Percentiles rank a stretch among this genome's conserved stretches.
Evolutionary conservation across 2,888 invertebrate species (phyloP).

Genomic region (Microplitis manilae): DNA sequence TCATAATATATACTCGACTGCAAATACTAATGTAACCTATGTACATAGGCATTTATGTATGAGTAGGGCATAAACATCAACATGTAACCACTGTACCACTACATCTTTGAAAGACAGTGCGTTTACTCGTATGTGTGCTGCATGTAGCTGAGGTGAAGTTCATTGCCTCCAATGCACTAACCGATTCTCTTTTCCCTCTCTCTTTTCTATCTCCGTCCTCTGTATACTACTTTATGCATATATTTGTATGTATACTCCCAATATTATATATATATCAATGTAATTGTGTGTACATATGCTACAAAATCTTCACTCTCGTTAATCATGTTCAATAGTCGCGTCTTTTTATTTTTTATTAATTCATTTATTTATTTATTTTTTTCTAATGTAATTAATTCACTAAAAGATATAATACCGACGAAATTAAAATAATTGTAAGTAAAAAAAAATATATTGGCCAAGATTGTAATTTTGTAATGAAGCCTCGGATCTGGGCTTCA

Average conservation of each 20-base stretch:
- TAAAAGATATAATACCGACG: no score
- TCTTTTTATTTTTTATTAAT: not conserved
- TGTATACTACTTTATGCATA: constrained; percentile 27
- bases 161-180: constrained; percentile 66
- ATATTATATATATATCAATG: not conserved
- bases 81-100: not conserved
- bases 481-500: no score
- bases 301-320: not conserved
- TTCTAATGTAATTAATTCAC: not conserved
- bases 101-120: constrained; percentile 61
- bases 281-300: not conserved
- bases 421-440: no score
- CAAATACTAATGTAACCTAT: not conserved
- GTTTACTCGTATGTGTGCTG: constrained; percentile 37
- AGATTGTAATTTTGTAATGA: no score
- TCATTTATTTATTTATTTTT: not conserved
- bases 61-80: not conserved
- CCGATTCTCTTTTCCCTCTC: constrained; percentile 46
- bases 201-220: constrained; percentile 26
- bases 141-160: constrained; percentile 67
- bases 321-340: not conserved
- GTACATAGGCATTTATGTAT: not conserved
- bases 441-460: no score
- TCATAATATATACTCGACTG: not conserved
- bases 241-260: not conserved